Percentiles rank a stretch among this genome's conserved stretches.
Conservation (phyloP, 2,888 invertebrate genomes). For the Lutraria lutraria region DNA sequence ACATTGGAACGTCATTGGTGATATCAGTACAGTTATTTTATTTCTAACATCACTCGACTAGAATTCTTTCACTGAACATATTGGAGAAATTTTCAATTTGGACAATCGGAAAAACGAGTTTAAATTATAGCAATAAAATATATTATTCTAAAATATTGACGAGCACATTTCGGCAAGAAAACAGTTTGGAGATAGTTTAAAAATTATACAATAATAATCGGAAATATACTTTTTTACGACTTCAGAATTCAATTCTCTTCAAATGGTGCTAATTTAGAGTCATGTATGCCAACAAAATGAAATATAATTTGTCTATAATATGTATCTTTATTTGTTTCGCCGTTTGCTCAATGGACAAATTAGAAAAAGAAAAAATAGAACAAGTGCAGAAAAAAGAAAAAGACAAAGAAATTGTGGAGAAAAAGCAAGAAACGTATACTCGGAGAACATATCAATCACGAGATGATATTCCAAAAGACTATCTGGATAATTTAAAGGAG, state of each 20-base stretch:
- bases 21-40: constrained; percentile 14
- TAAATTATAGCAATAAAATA: not conserved
- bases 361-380: not conserved
- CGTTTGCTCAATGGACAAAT: constrained; percentile 57
- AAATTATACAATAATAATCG: not conserved
- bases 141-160: not conserved
- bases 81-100: constrained; percentile 9
- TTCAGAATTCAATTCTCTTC: not conserved
- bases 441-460: constrained; percentile 38
- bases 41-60: not conserved
- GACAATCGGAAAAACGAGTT: not conserved
- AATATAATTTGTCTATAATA: constrained; percentile 53
- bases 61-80: not conserved
- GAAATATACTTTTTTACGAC: not conserved
- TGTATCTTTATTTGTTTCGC: constrained; percentile 58
- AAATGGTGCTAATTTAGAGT: not conserved
- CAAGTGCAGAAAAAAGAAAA: constrained; percentile 20
- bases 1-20: constrained; percentile 14
- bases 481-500: constrained; percentile 53
- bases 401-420: not conserved
- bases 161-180: not conserved
- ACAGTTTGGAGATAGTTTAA: not conserved
- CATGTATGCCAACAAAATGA: constrained; percentile 41
- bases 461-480: constrained; percentile 61
- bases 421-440: not conserved